phyloP scores from a whole-genome alignment of 2,888 invertebrate species.

The Imbricaverruca yamaguchii region DNA sequence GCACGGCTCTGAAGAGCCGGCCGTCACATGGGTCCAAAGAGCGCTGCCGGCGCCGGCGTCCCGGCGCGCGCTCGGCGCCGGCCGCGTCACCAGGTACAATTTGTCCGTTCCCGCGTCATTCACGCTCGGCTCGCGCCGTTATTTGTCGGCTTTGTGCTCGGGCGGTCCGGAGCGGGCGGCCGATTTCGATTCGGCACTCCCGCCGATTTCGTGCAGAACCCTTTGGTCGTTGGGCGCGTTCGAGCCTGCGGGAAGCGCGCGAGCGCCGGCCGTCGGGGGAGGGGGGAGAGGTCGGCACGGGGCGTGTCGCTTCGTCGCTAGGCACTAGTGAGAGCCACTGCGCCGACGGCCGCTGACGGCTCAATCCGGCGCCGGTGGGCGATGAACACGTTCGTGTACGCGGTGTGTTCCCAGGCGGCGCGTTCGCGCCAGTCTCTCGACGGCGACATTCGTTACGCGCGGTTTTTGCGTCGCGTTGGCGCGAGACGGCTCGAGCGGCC shows the following conservation, averaged over 20 bases:
- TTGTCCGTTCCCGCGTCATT: not conserved
- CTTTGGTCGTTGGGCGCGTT: not conserved
- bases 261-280: no score
- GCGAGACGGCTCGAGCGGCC: no score
- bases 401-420: no score
- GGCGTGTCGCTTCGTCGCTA: not conserved
- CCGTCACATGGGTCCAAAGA: not conserved
- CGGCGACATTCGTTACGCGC: no score
- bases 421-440: no score
- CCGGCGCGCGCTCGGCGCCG: not conserved
- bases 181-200: not conserved
- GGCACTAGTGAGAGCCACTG: not conserved
- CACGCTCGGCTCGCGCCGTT: not conserved
- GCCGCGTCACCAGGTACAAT: conserved; percentile 15
- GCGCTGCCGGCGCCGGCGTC: not conserved
- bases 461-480: no score
- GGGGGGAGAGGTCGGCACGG: no score
- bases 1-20: not conserved
- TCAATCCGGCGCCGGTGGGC: no score
- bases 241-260: not conserved
- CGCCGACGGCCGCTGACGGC: not conserved
- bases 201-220: conserved; percentile 4
- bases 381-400: no score
- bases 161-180: not conserved
- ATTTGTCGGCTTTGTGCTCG: conserved; percentile 9